phyloP scores from a whole-genome alignment of 2,888 invertebrate genomes.

The Papilio protenor region DNA sequence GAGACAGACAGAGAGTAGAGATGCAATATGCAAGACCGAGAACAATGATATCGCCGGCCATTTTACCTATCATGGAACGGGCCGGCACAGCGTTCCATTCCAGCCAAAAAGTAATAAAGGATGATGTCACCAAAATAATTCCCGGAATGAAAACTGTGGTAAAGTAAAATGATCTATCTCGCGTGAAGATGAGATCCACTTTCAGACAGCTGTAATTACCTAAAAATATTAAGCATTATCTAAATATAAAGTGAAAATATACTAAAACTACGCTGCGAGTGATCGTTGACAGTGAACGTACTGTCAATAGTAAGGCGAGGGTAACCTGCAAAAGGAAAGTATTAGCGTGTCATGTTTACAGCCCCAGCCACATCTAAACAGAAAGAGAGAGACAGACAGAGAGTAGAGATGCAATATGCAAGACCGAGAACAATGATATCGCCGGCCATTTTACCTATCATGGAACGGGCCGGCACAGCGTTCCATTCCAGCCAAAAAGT shows the following conservation, averaged over 20 bases:
- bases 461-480: constrained; percentile 94
- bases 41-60: constrained; percentile 72
- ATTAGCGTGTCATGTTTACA: constrained; percentile 76
- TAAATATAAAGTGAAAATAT: constrained; percentile 64
- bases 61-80: constrained; percentile 93
- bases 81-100: constrained; percentile 96
- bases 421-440: constrained; percentile 73
- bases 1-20: constrained; percentile 57
- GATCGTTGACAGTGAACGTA: constrained; percentile 54
- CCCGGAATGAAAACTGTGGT: constrained; percentile 98
- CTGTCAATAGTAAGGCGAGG: constrained; percentile 64
- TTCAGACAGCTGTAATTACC: constrained; percentile 98
- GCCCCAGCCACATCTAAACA: constrained; percentile 75
- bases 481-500: constrained; percentile 97
- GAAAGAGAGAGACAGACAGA: constrained; percentile 53
- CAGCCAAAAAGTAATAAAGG: constrained; percentile 97
- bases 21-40: constrained; percentile 74
- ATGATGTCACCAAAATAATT: constrained; percentile 97
- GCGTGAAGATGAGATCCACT: constrained; percentile 96
- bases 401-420: constrained; percentile 65
- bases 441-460: constrained; percentile 89
- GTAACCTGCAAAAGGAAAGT: constrained; percentile 64
- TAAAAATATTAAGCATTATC: constrained; percentile 83
- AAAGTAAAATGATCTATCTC: constrained; percentile 98
- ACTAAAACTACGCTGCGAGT: constrained; percentile 57